These are phyloP conservation scores for Venturia canescens DNA, from an alignment of 1,140 invertebrate species.

Conservation along the genomic window DNA sequence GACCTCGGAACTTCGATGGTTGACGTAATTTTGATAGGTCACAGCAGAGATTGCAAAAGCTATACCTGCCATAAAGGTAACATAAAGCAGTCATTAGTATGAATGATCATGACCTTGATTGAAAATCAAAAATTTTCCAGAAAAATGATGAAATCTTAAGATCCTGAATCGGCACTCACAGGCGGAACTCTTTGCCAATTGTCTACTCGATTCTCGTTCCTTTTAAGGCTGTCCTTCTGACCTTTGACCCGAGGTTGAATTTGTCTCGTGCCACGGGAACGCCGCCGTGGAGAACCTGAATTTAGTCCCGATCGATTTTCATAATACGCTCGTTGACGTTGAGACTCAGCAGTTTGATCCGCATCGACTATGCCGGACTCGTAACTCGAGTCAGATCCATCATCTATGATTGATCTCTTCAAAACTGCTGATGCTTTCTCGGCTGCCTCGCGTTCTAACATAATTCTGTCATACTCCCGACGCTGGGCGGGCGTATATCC, in stretches of 20 bases:
- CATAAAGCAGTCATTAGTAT: neutral
- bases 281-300: neutral
- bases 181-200: conserved; percentile 2
- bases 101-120: conserved; percentile 20
- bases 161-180: neutral
- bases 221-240: neutral
- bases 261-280: conserved; percentile 27
- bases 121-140: neutral
- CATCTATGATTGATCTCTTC: conserved; percentile 39
- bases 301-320: conserved; percentile 4
- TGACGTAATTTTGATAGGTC: conserved; percentile 29
- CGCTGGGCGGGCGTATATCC: conserved; percentile 47
- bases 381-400: neutral
- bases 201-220: neutral
- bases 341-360: conserved; percentile 9
- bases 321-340: neutral
- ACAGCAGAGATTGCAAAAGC: neutral
- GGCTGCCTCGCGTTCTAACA: conserved; percentile 46
- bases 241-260: conserved; percentile 5
- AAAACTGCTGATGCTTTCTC: conserved; percentile 48
- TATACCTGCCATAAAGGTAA: neutral
- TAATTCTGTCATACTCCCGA: conserved; percentile 47
- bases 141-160: neutral
- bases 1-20: neutral
- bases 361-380: neutral